phyloP scores from a whole-genome alignment of 2,797 vertebrate species.

The Cossypha heuglini region DNA sequence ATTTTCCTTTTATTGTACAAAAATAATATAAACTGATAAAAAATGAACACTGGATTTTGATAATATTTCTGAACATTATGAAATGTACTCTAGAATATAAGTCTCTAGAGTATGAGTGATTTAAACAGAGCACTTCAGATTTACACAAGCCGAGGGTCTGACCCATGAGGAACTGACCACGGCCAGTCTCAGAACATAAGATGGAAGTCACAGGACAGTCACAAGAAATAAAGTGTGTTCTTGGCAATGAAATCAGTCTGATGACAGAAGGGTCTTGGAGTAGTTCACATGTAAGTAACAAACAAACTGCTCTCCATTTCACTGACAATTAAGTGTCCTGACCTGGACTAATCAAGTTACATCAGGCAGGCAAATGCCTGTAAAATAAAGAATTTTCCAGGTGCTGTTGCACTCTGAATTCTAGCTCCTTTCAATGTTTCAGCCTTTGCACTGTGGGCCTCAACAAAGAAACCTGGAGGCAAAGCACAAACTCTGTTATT shows the following conservation, averaged over 20 bases:
- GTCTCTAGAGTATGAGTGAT: not conserved
- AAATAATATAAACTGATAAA: not conserved
- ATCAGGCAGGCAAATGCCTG: not conserved
- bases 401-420: not conserved
- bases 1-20: not conserved
- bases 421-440: not conserved
- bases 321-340: conserved; percentile 9
- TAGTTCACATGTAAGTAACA: not conserved
- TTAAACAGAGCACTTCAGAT: not conserved
- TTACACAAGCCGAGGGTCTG: not conserved
- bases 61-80: not conserved
- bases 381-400: not conserved
- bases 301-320: conserved; percentile 14
- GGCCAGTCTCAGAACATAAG: not conserved
- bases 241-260: conserved; percentile 6
- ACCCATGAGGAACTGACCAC: not conserved
- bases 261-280: conserved; percentile 4
- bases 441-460: not conserved
- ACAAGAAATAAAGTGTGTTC: conserved; percentile 6
- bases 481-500: not conserved
- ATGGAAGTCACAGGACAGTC: not conserved
- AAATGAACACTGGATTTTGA: not conserved
- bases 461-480: not conserved
- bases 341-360: not conserved
- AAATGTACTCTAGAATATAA: not conserved